Conservation (phyloP, 1,140 invertebrate genomes). For the Pteromalus puparum region DNA sequence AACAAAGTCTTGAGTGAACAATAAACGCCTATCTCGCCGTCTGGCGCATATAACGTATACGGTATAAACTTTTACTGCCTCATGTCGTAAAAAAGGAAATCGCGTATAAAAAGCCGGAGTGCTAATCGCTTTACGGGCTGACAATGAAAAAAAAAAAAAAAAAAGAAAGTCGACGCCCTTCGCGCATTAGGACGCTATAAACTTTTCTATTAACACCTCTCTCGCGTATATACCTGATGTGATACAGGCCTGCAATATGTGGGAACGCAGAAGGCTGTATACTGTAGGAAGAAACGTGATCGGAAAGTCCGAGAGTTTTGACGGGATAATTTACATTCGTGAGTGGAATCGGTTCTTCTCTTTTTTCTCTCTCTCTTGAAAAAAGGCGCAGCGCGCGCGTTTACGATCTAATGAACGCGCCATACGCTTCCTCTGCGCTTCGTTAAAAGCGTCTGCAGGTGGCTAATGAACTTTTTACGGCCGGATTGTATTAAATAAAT, state of each 20-base stretch:
- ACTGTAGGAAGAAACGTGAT: too few relatives aligned
- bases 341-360: background rate
- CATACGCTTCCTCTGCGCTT: too few relatives aligned
- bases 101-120: background rate
- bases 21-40: background rate
- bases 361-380: background rate
- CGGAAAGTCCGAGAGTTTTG: conserved; percentile 13
- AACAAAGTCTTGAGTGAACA: background rate
- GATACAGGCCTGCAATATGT: background rate
- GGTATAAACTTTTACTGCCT: conserved; percentile 32
- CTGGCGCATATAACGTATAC: background rate
- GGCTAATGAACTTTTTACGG: background rate
- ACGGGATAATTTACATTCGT: conserved; percentile 20
- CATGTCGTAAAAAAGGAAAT: background rate
- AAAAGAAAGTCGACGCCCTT: background rate
- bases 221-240: too few relatives aligned
- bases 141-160: background rate
- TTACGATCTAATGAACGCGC: background rate
- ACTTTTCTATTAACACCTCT: conserved; percentile 31
- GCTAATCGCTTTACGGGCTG: conserved; percentile 37
- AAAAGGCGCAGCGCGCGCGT: background rate
- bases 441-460: background rate
- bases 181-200: conserved; percentile 14
- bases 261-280: background rate
- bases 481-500: background rate